Evolutionary conservation across 1,140 invertebrate species (phyloP), one percentile per base, ranked within the genome.

Genomic region (Coenobita brevimanus): DNA sequence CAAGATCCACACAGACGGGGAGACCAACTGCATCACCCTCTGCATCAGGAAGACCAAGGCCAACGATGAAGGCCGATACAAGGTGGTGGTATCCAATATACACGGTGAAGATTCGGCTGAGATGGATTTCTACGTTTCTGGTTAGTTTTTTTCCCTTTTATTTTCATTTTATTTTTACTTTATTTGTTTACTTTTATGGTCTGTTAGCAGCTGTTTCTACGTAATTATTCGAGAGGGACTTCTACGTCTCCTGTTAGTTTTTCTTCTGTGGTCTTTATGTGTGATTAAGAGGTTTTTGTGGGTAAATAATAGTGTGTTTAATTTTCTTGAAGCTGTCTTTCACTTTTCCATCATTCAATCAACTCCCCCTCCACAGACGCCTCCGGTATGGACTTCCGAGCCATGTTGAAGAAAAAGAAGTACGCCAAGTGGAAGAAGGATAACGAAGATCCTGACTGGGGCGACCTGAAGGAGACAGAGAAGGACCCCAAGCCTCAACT

Each of bases 21-120:
- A 97, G 91, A 96, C 95, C 64, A 98, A 98, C 92, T 95, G 95
- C 41, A 96, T 99, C 90, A 98, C 97, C 33, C 94, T 99, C 71
- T 97, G 97, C 92, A 99, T 99, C 93, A 95, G 97, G 91, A 99
- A 99, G 94, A 95, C 97, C 89, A 98, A 99, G 92, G 96, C 97
- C 17, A 97, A 97, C 91, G 99, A 99, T 95, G 99, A 99, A 93
- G 98, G 97, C 46, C 97, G 97, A 92, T 99, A 99, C 93, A 97
- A 96, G 92, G 95, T 99, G 91, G 95, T 97, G 79, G 95, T 99
- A 81, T 96, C 96, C 92, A 99, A 99, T 92, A 95, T 96, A 82
- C 96, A 99, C 92, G 98, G 98, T 84, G 97, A 97, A 92, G 98
- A 99, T 92, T 96, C 96, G 0, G 97, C 97, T 84, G 97, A 98